Evolutionary conservation across 2,797 vertebrate species (phyloP), one percentile per base, ranked within the genome.

Genomic region (Champsocephalus gunnari): DNA sequence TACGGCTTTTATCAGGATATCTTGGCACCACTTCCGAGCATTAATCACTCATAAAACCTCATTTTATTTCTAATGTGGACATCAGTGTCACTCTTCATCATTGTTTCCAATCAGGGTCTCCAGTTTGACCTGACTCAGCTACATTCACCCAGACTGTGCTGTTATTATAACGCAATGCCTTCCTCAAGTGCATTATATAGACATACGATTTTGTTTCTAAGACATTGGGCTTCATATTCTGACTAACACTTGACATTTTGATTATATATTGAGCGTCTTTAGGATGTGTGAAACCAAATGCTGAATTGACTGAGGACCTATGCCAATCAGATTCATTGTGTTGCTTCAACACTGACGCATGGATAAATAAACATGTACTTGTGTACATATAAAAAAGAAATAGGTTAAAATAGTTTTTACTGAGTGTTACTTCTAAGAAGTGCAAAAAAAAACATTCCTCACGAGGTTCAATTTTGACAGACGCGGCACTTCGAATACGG

Each of bases 101-200:
- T 75, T 82, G 60, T 56, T 79, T 78, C 84, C 58, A 89, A 88
- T 91, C 92, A 91, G 87, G 90, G 86, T 90, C 79, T 82, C 88
- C 80, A 86, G 64, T 84, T 84, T 60, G 66, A 87, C 75, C 81
- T 86, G 7, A 70, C 80, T 82, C 69, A 84, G 84, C 55, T 73
- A 63, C 84, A 83, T 91, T 91, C 84, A 91, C 79, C 79, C 79
- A 80, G 73, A 73, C 89, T 89, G 87, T 88, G 88, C 86, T 74
- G 76, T 86, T 81, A 57, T 65, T 75, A 58, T 78, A 78, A 86
- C 72, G 1, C 79, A 90, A 92, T 88, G 92, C 92, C 89, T 94
- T 93, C 86, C 91, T 92, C 90, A 92, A 93, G 93, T 93, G 92
- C 92, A 92, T 94, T 94, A 91, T 91, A 83, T 86, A 88, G 79